phyloP scores from a whole-genome alignment of 1,140 invertebrate species.

The Drosophila nikananu region DNA sequence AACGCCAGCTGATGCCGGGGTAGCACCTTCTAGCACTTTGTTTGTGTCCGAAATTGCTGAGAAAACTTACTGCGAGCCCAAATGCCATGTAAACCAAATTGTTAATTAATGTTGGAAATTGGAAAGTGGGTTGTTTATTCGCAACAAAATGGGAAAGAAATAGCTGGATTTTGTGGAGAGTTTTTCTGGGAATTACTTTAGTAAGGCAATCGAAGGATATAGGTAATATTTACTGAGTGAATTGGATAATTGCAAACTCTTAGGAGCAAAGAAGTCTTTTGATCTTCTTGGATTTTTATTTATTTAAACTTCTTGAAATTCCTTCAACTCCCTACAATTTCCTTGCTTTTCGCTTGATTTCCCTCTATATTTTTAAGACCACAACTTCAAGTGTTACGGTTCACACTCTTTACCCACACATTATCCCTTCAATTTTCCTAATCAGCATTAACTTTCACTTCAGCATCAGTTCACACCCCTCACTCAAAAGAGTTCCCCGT shows the following conservation, averaged over 20 bases:
- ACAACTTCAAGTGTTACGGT: neutral
- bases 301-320: neutral
- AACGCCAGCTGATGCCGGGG: constrained; percentile 7
- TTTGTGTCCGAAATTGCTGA: constrained; percentile 35
- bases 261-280: neutral
- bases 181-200: neutral
- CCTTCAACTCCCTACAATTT: neutral
- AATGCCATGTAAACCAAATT: constrained; percentile 30
- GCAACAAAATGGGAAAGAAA: neutral
- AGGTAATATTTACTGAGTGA: neutral
- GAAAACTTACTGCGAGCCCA: constrained; percentile 17
- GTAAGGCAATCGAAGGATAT: neutral
- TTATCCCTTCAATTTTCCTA: constrained; percentile 68
- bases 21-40: neutral
- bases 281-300: neutral
- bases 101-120: constrained; percentile 69
- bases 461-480: neutral
- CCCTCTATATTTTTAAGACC: neutral
- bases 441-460: constrained; percentile 66
- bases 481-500: constrained; percentile 7
- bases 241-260: neutral
- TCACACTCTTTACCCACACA: constrained; percentile 12
- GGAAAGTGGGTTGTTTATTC: constrained; percentile 46
- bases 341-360: neutral
- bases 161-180: neutral